Conservation (phyloP, 2,888 invertebrate genomes). For the Eurytoma californica region DNA sequence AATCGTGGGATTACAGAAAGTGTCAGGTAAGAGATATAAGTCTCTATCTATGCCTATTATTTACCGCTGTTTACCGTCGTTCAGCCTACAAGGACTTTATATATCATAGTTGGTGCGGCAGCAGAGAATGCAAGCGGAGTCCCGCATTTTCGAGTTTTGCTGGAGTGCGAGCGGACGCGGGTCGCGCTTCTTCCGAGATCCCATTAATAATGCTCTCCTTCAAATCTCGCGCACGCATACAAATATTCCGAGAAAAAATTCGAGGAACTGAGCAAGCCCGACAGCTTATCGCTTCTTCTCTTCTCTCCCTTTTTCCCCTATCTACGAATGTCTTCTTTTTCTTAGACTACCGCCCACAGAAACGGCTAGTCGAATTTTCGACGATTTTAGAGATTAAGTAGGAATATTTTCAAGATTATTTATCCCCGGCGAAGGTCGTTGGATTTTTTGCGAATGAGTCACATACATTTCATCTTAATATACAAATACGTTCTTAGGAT, state of each 20-base stretch:
- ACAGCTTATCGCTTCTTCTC: slow-evolving; percentile 27
- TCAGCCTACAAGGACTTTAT: slow-evolving; percentile 49
- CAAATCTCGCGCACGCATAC: slow-evolving; percentile 45
- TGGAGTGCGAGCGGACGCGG: background rate
- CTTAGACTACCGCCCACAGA: background rate
- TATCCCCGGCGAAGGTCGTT: background rate
- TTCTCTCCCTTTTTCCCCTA: background rate
- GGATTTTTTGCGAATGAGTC: background rate
- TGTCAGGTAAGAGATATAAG: slow-evolving; percentile 26
- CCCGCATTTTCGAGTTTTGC: slow-evolving; percentile 43
- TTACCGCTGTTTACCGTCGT: slow-evolving; percentile 54
- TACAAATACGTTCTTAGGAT: too few species aligned
- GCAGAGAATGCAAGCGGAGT: slow-evolving; percentile 26
- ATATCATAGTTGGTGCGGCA: slow-evolving; percentile 42
- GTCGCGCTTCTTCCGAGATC: slow-evolving; percentile 38
- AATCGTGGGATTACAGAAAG: slow-evolving; percentile 47
- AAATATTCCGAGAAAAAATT: slow-evolving; percentile 52
- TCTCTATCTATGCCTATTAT: slow-evolving; percentile 47
- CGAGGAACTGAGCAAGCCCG: background rate
- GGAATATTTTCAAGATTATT: background rate
- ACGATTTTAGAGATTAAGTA: background rate
- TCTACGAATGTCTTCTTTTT: background rate
- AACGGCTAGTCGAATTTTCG: slow-evolving; percentile 1
- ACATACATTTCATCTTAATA: background rate
- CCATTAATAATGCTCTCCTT: slow-evolving; percentile 55